A percentile compares a stretch with the other conserved stretches of the same genome.
Evolutionary conservation across 2,888 invertebrate genomes (phyloP).

Genomic region (Rhingia rostrata): DNA sequence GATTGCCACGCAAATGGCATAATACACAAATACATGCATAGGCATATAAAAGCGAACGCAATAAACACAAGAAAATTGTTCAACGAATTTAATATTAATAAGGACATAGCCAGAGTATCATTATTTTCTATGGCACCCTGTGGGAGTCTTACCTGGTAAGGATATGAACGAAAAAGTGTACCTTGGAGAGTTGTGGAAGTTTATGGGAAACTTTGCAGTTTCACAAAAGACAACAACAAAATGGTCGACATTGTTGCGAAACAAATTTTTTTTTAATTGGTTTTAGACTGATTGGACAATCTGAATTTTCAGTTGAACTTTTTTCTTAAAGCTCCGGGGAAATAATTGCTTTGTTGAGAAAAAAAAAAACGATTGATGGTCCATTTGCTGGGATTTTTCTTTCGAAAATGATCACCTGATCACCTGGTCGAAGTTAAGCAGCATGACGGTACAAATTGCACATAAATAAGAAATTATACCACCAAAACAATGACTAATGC

Average conservation of each 20-base stretch:
- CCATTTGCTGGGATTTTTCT: too few species aligned
- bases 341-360: too few species aligned
- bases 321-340: too few species aligned
- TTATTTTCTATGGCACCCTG: slow-evolving; percentile 72
- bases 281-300: too few species aligned
- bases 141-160: slow-evolving; percentile 50
- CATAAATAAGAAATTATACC: too few species aligned
- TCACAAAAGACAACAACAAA: slow-evolving; percentile 16
- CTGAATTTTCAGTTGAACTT: too few species aligned
- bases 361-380: too few species aligned
- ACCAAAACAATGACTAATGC: too few species aligned
- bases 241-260: neutral
- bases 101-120: slow-evolving; percentile 59
- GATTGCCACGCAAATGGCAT: slow-evolving; percentile 72
- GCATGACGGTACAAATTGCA: too few species aligned
- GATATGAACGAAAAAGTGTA: neutral
- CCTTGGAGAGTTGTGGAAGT: slow-evolving; percentile 65
- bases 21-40: slow-evolving; percentile 36
- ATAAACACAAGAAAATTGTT: slow-evolving; percentile 58
- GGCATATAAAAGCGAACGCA: slow-evolving; percentile 9
- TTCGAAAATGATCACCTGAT: too few species aligned
- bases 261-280: too few species aligned
- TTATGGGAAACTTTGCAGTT: slow-evolving; percentile 61
- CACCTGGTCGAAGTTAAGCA: too few species aligned
- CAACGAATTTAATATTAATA: slow-evolving; percentile 71